phyloP scores from a whole-genome alignment of 2,113 vertebrate species.

The Rhinolophus sinicus region DNA sequence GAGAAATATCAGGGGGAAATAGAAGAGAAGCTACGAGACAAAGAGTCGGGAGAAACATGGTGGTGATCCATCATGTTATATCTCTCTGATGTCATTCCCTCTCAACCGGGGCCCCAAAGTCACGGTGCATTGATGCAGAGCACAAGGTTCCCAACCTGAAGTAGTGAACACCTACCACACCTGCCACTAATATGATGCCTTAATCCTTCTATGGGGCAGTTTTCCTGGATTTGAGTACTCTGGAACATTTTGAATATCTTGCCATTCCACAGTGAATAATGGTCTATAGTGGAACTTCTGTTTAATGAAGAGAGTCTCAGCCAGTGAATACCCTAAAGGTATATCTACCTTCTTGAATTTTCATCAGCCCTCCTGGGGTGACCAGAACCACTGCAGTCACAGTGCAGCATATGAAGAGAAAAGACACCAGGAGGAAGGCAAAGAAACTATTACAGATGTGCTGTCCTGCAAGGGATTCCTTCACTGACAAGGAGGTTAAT shows the following conservation, averaged over 20 bases:
- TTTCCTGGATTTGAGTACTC: neutral
- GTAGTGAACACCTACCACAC: neutral
- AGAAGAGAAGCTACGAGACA: neutral
- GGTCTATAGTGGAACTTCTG: neutral
- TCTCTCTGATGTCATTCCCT: neutral
- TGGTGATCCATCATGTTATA: no score
- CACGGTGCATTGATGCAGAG: neutral
- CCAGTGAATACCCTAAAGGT: neutral
- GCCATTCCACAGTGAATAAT: neutral
- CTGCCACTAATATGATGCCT: no score
- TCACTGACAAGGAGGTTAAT: neutral
- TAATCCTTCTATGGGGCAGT: neutral
- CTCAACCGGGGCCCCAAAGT: neutral
- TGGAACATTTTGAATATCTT: neutral
- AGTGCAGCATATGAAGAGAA: neutral
- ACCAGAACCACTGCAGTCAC: fast-evolving
- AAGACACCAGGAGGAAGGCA: no score
- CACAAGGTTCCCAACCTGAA: neutral
- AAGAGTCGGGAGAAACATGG: neutral
- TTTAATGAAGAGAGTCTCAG: neutral
- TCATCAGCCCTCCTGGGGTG: neutral
- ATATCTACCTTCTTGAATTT: neutral
- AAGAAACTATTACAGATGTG: neutral
- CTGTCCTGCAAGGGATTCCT: neutral
- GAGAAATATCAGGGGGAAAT: neutral